Conservation (phyloP, 2,797 vertebrate genomes). For the Picus viridis region DNA sequence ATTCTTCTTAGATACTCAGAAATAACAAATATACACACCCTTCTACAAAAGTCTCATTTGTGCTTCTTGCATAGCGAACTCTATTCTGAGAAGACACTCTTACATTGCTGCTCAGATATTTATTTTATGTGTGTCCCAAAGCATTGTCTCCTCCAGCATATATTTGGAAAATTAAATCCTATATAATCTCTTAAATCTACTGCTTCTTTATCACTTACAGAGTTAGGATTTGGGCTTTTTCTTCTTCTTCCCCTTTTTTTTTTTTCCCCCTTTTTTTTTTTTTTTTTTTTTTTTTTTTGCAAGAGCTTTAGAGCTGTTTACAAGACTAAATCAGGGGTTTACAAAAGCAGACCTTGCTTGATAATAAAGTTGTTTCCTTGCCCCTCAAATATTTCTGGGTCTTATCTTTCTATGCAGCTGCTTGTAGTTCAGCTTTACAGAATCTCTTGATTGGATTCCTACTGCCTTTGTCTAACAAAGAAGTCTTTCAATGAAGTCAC, state of each 20-base stretch:
- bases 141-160: conserved; percentile 10
- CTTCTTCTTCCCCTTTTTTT: neutral
- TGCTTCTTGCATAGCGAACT: neutral
- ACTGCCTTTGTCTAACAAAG: conserved; percentile 46
- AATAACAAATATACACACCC: neutral
- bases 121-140: neutral
- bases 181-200: conserved; percentile 61
- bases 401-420: conserved; percentile 68
- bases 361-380: conserved; percentile 72
- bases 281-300: conserved; percentile 16
- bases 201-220: conserved; percentile 46
- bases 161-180: conserved; percentile 61
- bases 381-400: conserved; percentile 66
- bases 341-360: conserved; percentile 61
- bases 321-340: conserved; percentile 69
- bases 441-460: conserved; percentile 65
- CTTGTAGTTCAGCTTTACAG: conserved; percentile 62
- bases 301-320: conserved; percentile 67
- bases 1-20: neutral
- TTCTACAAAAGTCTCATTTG: neutral
- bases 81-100: neutral
- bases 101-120: neutral
- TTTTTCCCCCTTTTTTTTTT: neutral
- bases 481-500: conserved; percentile 53
- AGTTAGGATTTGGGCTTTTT: conserved; percentile 3